phyloP scores from a whole-genome alignment of 2,888 invertebrate genomes.

The Serripes groenlandicus region DNA sequence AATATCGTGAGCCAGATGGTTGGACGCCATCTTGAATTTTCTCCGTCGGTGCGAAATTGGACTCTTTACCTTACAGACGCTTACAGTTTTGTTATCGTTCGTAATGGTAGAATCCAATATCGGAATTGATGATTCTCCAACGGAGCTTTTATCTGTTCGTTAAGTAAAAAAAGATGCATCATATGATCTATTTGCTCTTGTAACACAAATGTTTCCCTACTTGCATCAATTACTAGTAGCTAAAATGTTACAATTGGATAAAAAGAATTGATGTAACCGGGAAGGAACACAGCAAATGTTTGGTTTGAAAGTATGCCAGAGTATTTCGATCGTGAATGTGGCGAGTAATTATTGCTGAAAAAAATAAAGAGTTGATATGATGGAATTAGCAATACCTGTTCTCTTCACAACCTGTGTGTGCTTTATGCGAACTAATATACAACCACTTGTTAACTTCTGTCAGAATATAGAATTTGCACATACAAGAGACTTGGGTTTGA shows the following conservation, averaged over 20 bases:
- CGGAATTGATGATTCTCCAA: too few relatives aligned
- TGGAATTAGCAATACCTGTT: constrained; percentile 15
- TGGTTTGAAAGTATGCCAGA: constrained; percentile 51
- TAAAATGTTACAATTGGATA: too few relatives aligned
- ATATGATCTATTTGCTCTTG: too few relatives aligned
- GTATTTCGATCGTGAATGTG: constrained; percentile 28
- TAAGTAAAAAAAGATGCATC: too few relatives aligned
- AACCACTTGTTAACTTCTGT: background rate
- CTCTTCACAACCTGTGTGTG: background rate
- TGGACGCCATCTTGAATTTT: constrained; percentile 53
- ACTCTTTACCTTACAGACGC: constrained; percentile 2
- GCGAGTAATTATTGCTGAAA: constrained; percentile 34
- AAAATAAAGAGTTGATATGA: constrained; percentile 18
- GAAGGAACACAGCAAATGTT: constrained; percentile 25
- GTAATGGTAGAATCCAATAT: too few relatives aligned
- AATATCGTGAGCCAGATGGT: constrained; percentile 56
- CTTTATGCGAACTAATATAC: background rate
- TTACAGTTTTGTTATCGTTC: too few relatives aligned
- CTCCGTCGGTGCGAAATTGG: constrained; percentile 8
- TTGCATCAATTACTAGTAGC: too few relatives aligned
- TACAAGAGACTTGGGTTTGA: too few relatives aligned
- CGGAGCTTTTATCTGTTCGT: too few relatives aligned
- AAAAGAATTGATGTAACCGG: too few relatives aligned
- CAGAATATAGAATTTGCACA: background rate
- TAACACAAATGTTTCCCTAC: too few relatives aligned